phyloP scores from a whole-genome alignment of 2,113 vertebrate genomes.

The Xiphias gladius region DNA sequence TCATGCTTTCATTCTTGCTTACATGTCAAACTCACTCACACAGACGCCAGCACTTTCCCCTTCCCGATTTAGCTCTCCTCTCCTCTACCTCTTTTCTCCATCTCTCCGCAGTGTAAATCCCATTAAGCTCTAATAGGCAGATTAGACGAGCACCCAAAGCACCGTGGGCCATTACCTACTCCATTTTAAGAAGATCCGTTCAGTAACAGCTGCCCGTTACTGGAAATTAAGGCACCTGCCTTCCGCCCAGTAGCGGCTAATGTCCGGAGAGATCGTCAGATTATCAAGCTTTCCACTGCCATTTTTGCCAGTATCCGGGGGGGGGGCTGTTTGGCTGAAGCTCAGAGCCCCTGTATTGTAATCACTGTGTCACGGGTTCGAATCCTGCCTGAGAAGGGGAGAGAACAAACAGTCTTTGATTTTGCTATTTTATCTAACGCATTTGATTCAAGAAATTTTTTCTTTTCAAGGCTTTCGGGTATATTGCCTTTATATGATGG shows the following conservation, averaged over 20 bases:
- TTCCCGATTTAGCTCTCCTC: constrained; percentile 6
- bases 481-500: too few relatives aligned
- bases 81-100: constrained; percentile 12
- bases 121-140: constrained; percentile 73
- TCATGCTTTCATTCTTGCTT: constrained; percentile 31
- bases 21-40: constrained; percentile 19
- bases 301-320: not conserved
- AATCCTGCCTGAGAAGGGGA: not conserved
- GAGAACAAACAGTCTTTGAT: too few relatives aligned
- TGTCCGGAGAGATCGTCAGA: constrained; percentile 61
- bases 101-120: constrained; percentile 66
- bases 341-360: not conserved
- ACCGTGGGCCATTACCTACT: constrained; percentile 71
- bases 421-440: too few relatives aligned
- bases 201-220: constrained; percentile 66
- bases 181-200: constrained; percentile 69
- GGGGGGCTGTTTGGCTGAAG: not conserved
- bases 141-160: constrained; percentile 65
- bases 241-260: constrained; percentile 60
- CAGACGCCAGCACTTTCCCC: constrained; percentile 11
- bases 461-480: too few relatives aligned
- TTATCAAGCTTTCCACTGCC: constrained; percentile 46
- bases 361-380: not conserved
- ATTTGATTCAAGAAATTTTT: too few relatives aligned
- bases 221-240: constrained; percentile 73